A percentile compares a stretch with the other conserved stretches of the same genome.
phyloP scores from a whole-genome alignment of 2,888 invertebrate genomes.

The Eulithis testata region DNA sequence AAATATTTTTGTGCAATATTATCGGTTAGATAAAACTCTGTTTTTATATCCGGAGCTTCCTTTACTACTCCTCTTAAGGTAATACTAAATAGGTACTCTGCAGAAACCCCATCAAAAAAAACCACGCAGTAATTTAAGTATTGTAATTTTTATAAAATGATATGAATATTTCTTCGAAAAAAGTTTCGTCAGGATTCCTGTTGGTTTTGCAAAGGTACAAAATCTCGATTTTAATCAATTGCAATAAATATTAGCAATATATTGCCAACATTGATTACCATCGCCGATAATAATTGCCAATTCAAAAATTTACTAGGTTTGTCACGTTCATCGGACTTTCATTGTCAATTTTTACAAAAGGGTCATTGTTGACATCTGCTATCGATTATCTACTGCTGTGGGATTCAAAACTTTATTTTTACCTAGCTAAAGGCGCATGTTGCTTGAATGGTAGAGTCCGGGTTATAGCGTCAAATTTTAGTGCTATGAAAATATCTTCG shows the following conservation, averaged over 20 bases:
- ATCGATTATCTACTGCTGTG: conserved; percentile 63
- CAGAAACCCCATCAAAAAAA: too few species aligned
- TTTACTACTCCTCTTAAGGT: too few species aligned
- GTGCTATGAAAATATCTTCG: conserved; percentile 66
- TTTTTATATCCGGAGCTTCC: too few species aligned
- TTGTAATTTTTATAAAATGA: neutral
- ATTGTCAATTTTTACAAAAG: conserved; percentile 72
- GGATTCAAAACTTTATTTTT: conserved; percentile 26
- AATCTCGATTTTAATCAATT: conserved; percentile 46
- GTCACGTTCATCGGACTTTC: conserved; percentile 62
- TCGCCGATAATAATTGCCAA: conserved; percentile 53
- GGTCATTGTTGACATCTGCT: conserved; percentile 53
- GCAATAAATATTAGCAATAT: conserved; percentile 55
- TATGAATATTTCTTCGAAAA: neutral
- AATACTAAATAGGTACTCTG: too few species aligned
- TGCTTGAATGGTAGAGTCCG: conserved; percentile 50
- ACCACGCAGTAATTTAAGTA: too few species aligned
- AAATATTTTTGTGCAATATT: too few species aligned
- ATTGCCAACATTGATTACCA: conserved; percentile 49
- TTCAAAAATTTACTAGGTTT: conserved; percentile 57
- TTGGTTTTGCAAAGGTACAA: neutral
- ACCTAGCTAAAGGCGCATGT: conserved; percentile 51
- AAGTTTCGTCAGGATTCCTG: neutral
- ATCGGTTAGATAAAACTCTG: too few species aligned
- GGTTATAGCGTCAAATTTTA: conserved; percentile 76